Evolutionary conservation across 2,797 vertebrate genomes (phyloP).

Genomic region (Xerus rutilus): DNA sequence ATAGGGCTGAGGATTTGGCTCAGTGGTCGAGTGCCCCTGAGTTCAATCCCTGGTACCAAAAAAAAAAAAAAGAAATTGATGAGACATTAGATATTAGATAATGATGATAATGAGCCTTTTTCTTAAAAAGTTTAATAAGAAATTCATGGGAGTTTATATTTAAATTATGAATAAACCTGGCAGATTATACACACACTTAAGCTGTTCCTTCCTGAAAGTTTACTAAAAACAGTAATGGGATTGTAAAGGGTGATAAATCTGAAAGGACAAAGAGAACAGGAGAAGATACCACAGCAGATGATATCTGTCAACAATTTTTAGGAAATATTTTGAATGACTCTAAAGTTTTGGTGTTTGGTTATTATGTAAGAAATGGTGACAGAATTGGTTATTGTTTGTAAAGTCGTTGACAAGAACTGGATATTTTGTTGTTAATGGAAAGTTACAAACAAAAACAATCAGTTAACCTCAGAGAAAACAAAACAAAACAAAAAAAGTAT

Average conservation of each 20-base stretch:
- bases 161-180: background rate
- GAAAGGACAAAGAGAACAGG: background rate
- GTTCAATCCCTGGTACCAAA: too few species aligned
- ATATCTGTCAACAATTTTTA: constrained; percentile 32
- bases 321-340: background rate
- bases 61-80: background rate
- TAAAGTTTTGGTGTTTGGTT: constrained; percentile 33
- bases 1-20: too few species aligned
- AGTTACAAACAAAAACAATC: background rate
- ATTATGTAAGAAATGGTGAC: background rate
- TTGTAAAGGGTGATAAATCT: background rate
- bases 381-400: background rate
- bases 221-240: background rate
- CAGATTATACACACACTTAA: background rate
- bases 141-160: background rate
- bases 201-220: background rate
- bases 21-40: too few species aligned
- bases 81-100: background rate
- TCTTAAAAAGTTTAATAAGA: background rate
- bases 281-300: background rate
- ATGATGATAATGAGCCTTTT: constrained; percentile 31
- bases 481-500: background rate
- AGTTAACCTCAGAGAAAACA: background rate
- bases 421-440: background rate
- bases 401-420: background rate